These are phyloP conservation scores for Rhynchonycteris naso DNA, from an alignment of 2,797 vertebrate genomes.

Conservation along the genomic window DNA sequence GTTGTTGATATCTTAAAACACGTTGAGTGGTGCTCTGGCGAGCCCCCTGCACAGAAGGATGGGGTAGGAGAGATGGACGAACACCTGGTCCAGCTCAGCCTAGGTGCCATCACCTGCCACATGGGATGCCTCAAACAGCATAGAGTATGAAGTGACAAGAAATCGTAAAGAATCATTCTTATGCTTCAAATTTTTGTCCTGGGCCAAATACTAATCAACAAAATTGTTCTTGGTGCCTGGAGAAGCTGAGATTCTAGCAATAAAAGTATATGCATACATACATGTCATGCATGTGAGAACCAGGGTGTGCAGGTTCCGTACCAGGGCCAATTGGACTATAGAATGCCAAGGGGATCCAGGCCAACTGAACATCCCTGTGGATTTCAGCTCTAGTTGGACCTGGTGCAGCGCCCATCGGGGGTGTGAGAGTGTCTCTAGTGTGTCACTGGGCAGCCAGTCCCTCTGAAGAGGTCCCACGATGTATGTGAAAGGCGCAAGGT, in stretches of 20 bases:
- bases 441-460: background rate
- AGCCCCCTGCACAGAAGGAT: no score
- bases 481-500: background rate
- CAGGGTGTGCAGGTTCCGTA: background rate
- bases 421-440: no score
- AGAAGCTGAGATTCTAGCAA: background rate
- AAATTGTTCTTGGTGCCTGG: background rate
- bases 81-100: rapidly evolving
- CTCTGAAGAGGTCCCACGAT: no score
- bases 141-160: background rate
- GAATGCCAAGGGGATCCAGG: background rate
- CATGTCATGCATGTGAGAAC: no score
- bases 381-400: background rate
- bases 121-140: background rate
- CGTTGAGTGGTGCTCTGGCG: background rate
- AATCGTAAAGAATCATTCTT: background rate
- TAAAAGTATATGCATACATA: background rate
- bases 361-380: background rate
- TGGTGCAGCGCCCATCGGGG: rapidly evolving
- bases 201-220: background rate
- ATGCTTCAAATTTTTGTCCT: background rate
- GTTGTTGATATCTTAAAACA: background rate
- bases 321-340: background rate
- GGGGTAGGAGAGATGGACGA: background rate
- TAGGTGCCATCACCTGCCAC: rapidly evolving